Evolutionary conservation across 1,140 invertebrate species (phyloP).

Genomic region (Pissodes strobi): DNA sequence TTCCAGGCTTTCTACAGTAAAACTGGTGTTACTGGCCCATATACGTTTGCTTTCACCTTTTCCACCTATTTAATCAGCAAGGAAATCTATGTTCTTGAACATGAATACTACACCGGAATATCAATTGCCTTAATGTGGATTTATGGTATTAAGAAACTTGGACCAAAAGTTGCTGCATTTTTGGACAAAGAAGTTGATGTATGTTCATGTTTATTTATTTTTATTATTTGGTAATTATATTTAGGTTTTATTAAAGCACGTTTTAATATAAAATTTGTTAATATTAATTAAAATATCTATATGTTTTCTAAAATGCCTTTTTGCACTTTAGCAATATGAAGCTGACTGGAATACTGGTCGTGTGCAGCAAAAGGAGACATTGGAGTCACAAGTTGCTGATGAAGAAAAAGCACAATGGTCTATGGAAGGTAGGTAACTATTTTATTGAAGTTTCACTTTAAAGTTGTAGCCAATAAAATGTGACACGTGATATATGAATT

Average conservation of each 20-base stretch:
- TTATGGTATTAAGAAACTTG: slow-evolving; percentile 73
- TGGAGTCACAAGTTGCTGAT: slow-evolving; percentile 64
- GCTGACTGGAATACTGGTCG: slow-evolving; percentile 63
- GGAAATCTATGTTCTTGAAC: slow-evolving; percentile 90
- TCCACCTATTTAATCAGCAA: slow-evolving; percentile 87
- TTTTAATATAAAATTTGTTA: no score
- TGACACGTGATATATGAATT: no score
- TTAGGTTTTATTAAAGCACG: no score
- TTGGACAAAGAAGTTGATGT: slow-evolving; percentile 78
- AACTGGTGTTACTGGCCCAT: slow-evolving; percentile 92
- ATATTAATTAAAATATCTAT: no score
- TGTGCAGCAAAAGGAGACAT: slow-evolving; percentile 58
- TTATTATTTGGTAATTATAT: no score
- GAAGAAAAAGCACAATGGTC: slow-evolving; percentile 79
- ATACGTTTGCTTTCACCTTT: slow-evolving; percentile 78
- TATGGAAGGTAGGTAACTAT: slow-evolving; percentile 62
- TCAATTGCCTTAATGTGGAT: slow-evolving; percentile 73
- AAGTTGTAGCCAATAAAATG: no score
- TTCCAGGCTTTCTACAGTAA: slow-evolving; percentile 92
- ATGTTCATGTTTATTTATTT: no score
- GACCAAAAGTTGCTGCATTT: slow-evolving; percentile 64
- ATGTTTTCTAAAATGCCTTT: no score
- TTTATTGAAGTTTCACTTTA: no score
- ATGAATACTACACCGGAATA: slow-evolving; percentile 84
- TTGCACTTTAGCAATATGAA: slow-evolving; percentile 65